Evolutionary conservation across 2,113 vertebrate genomes (phyloP).

Genomic region (Grammomys dolichurus): DNA sequence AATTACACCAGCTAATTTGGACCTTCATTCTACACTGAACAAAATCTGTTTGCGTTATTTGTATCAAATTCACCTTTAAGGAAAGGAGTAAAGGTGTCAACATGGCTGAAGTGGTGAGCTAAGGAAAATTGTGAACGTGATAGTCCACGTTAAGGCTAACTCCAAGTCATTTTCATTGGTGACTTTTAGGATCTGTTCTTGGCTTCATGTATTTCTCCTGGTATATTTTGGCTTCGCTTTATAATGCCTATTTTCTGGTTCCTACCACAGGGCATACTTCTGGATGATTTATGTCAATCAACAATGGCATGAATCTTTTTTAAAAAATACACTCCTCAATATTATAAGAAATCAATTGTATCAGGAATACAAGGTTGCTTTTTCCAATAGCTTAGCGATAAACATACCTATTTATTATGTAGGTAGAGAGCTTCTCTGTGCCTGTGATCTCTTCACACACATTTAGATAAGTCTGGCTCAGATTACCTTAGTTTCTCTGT

Average conservation of each 20-base stretch:
- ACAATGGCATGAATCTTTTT: background rate
- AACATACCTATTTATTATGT: slow-evolving; percentile 3
- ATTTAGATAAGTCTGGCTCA: slow-evolving; percentile 69
- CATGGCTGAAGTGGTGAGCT: background rate
- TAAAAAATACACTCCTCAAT: slow-evolving; percentile 19
- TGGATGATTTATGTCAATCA: slow-evolving; percentile 15
- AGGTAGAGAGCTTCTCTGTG: background rate
- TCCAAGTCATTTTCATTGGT: background rate
- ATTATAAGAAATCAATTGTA: slow-evolving; percentile 30
- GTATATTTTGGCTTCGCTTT: slow-evolving; percentile 47
- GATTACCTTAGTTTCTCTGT: slow-evolving; percentile 74
- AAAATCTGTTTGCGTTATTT: background rate
- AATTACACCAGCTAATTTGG: background rate
- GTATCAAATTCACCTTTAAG: slow-evolving; percentile 12
- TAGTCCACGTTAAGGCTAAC: background rate
- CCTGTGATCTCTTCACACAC: slow-evolving; percentile 41
- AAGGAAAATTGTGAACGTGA: background rate
- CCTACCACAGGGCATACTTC: background rate
- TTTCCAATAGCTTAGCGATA: background rate
- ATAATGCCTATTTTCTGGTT: background rate
- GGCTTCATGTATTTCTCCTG: background rate
- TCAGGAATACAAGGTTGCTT: background rate
- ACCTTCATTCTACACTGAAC: background rate
- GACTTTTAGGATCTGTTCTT: background rate
- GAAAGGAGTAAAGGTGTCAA: background rate